phyloP scores from a whole-genome alignment of 1,140 invertebrate genomes.

The Dinoponera quadriceps region DNA sequence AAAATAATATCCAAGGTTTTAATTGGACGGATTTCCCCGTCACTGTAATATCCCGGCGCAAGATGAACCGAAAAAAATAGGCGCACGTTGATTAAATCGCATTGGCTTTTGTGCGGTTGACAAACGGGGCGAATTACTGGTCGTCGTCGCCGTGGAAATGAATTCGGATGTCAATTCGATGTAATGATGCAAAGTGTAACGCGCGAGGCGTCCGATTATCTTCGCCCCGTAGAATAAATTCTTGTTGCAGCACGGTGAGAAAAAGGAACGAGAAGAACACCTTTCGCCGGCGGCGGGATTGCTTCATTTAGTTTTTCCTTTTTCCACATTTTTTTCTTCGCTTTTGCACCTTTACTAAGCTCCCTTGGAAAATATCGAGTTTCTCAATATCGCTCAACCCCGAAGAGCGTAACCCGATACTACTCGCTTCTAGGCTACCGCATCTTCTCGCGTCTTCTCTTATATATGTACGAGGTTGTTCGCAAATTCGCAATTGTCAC shows the following conservation, averaged over 20 bases:
- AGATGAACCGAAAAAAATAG: neutral
- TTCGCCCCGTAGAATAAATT: slow-evolving; percentile 26
- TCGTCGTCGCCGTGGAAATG: neutral
- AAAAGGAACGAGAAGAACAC: neutral
- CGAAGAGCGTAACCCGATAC: slow-evolving; percentile 21
- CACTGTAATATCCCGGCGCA: too few species aligned
- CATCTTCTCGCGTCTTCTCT: neutral
- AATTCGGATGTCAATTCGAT: slow-evolving; percentile 1
- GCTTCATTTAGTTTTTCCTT: slow-evolving; percentile 30
- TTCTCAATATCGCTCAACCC: neutral
- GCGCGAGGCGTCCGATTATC: slow-evolving; percentile 25
- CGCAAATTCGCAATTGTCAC: neutral
- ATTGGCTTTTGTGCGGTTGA: neutral
- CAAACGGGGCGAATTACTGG: neutral
- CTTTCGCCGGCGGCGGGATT: slow-evolving; percentile 1
- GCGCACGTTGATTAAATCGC: neutral
- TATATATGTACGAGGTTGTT: neutral
- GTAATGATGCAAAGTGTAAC: slow-evolving; percentile 4
- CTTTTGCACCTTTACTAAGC: neutral
- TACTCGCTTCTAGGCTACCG: neutral
- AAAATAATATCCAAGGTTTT: too few species aligned
- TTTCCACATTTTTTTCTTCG: too few species aligned
- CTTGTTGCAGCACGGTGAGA: neutral
- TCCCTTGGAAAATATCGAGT: slow-evolving; percentile 31
- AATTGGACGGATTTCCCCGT: too few species aligned